Conservation (phyloP, 2,113 vertebrate genomes). For the human region GRCh38 chr13:77604501-77605000, state of each 20-base stretch:
- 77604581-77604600: neutral
- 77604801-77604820: neutral
- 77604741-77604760: neutral
- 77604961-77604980: neutral
- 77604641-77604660: neutral
- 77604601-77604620: neutral
- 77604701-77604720: neutral
- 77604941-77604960: neutral
- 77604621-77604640: slow-evolving; percentile 33
- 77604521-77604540: neutral
- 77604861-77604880: neutral
- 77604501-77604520: neutral
- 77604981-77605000: neutral
- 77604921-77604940: neutral
- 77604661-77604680: neutral
- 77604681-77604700: neutral
- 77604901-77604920: neutral
- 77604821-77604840: neutral
- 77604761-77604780: neutral
- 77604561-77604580: neutral
- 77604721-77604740: neutral
- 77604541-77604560: neutral
- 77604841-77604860: neutral
- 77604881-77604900: neutral
- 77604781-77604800: neutral